These are phyloP conservation scores for Odobenus rosmarus DNA, from an alignment of 2,113 vertebrate species.

Conservation along the genomic window DNA sequence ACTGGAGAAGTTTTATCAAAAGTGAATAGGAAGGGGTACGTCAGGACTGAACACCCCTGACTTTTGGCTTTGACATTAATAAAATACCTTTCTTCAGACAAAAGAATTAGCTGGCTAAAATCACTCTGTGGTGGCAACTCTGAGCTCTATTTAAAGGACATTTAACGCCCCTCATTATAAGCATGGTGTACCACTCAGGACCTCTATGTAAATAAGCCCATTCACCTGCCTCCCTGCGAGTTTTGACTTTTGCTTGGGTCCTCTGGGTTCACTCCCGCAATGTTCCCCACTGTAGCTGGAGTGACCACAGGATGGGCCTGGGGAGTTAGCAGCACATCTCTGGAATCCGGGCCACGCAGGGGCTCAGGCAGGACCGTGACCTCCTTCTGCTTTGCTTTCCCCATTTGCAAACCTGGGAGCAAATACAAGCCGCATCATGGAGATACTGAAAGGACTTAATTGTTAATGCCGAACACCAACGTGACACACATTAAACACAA, in stretches of 20 bases:
- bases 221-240: background rate
- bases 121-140: too few species aligned
- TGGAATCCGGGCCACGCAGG: fast-evolving
- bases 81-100: background rate
- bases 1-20: background rate
- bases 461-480: background rate
- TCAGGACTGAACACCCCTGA: background rate
- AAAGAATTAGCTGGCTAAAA: background rate
- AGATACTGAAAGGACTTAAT: too few species aligned
- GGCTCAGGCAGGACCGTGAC: background rate
- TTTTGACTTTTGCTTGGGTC: background rate
- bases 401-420: background rate
- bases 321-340: background rate
- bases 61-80: background rate
- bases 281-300: background rate
- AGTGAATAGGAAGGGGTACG: background rate
- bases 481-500: background rate
- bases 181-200: background rate
- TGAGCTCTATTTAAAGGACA: background rate
- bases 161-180: background rate
- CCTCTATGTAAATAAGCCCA: too few species aligned
- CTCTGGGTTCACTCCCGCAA: background rate
- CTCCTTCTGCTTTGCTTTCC: too few species aligned
- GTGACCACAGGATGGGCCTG: background rate
- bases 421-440: background rate